Base-by-base conservation (phyloP, 2,888 invertebrate species). In the Graphium colonna region DNA sequence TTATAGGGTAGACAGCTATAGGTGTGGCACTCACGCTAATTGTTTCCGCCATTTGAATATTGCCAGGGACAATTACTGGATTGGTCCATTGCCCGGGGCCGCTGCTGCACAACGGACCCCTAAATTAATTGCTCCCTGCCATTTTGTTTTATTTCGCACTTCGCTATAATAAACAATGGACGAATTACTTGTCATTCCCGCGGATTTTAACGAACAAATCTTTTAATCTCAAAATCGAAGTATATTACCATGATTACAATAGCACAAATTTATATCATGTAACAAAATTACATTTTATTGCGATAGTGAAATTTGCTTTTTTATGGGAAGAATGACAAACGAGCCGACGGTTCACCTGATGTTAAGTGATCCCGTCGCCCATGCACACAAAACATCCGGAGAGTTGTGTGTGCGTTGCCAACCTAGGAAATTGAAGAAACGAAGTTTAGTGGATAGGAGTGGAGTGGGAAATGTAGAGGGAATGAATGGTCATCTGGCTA, bases 21-120 rank as follows among this genome's bases (percentile, higher is more conserved):
- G 69, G 72, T 77, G 69, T 67, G 68, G 88, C 90, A 90, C 90
- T 90, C 75, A 77, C 69, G 68, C 75, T 90, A 90, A 90, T 90
- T 90, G 84, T 90, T 88, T 82, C 81, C 84, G 84, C 83, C 90
- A 90, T 90, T 90, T 90, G 84, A 89, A 89, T 89, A 90, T 89
- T 85, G 84, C 85, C 73, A 71, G 67, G 70, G 82, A 88, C 89
- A 87, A 87, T 90, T 88, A 86, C 77, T 69, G 73, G 83, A 89
- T 89, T 84, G 89, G 89, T 81, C 82, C 81, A 74, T 56, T 68
- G 79, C 74, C 71, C 68, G 73, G 71, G 73, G 78, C 70, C 58
- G 59, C 59, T 54, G 58, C 60, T 73, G 75, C 61, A 68, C 68
- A 67, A 64, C 69, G 73, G 73, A 67, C 67, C 84, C 83, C 83